Percentiles rank a stretch among this genome's conserved stretches.
These are phyloP conservation scores for Ganaspis sp. DNA, from an alignment of 1,140 invertebrate genomes.

Conservation along the genomic window DNA sequence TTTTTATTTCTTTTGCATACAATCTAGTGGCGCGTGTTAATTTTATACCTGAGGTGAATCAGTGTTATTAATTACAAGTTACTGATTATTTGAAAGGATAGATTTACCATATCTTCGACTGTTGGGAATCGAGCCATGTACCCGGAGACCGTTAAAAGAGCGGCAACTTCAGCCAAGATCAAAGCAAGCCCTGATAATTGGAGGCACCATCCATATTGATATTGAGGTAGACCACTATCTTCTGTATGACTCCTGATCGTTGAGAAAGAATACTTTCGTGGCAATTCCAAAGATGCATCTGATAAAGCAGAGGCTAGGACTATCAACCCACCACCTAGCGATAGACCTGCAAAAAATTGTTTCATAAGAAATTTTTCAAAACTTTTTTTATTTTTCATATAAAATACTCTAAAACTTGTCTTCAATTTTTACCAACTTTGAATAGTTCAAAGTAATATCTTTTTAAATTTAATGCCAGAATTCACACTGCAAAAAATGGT, in stretches of 20 bases:
- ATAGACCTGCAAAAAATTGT: conserved; percentile 78
- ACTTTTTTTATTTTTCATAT: no score
- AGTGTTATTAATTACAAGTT: no score
- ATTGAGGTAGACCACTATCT: conserved; percentile 75
- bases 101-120: conserved; percentile 80
- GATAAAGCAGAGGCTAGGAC: conserved; percentile 81
- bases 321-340: conserved; percentile 80
- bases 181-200: conserved; percentile 81
- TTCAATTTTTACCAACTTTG: no score
- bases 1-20: no score
- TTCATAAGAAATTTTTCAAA: no score
- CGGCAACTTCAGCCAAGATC: conserved; percentile 82
- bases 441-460: no score
- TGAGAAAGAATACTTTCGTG: conserved; percentile 69
- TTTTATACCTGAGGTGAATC: no score
- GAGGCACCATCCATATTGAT: conserved; percentile 85
- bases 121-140: conserved; percentile 81
- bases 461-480: no score
- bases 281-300: conserved; percentile 78
- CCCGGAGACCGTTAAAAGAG: conserved; percentile 80
- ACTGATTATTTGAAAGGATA: background rate
- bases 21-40: no score
- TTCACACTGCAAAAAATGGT: no score
- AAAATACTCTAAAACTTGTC: no score
- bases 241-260: conserved; percentile 68